A percentile compares a stretch with the other conserved stretches of the same genome.
Conservation (phyloP, 2,888 invertebrate genomes). For the Clitarchus hookeri region DNA sequence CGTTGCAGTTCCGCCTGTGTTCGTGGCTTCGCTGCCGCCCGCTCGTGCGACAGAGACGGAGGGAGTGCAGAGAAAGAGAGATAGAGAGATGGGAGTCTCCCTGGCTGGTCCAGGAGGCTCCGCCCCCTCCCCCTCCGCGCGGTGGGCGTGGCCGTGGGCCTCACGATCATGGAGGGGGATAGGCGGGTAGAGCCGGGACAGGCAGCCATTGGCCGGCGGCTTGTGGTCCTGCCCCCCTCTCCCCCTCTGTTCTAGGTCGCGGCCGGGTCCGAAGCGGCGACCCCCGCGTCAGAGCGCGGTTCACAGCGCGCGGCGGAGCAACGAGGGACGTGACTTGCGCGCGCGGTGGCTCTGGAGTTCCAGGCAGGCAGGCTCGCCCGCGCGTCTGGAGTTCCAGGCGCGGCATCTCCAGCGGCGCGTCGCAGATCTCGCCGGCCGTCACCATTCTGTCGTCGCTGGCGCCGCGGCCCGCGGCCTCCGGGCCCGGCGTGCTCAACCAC, state of each 20-base stretch:
- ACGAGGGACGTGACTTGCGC: not conserved
- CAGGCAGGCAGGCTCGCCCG: too few species aligned
- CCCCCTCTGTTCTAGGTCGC: not conserved
- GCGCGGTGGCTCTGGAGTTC: not conserved
- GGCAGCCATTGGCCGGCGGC: not conserved
- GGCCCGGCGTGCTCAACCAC: constrained; percentile 49
- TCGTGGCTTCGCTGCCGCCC: too few species aligned
- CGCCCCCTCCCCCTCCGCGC: not conserved
- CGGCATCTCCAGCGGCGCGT: not conserved
- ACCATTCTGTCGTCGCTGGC: constrained; percentile 45
- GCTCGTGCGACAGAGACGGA: not conserved
- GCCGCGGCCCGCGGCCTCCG: constrained; percentile 41
- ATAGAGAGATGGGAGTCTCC: not conserved
- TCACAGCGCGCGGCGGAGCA: not conserved
- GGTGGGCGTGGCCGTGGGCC: not conserved
- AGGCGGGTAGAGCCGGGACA: not conserved
- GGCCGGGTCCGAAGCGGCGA: not conserved
- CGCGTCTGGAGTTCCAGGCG: too few species aligned
- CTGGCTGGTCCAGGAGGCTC: not conserved
- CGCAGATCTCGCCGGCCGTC: constrained; percentile 35
- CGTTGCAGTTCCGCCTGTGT: not conserved
- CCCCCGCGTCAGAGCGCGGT: not conserved
- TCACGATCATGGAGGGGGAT: not conserved
- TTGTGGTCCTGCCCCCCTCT: not conserved
- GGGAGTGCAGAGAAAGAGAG: not conserved